phyloP scores from a whole-genome alignment of 2,888 invertebrate species.

The Diachrysia chrysitis region DNA sequence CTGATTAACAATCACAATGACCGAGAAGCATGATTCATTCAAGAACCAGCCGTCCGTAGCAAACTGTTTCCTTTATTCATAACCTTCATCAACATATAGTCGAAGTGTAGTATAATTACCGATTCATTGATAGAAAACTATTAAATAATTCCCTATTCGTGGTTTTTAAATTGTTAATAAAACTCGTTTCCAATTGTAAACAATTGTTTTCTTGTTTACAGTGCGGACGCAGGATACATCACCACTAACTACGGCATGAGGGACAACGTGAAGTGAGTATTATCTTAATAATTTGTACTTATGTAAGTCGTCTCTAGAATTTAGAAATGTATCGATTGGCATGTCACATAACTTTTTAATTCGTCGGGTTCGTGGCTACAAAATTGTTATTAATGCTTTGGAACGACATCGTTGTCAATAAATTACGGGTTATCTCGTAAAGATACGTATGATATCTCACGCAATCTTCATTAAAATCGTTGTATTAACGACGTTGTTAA shows the following conservation, averaged over 20 bases:
- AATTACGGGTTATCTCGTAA: slow-evolving; percentile 39
- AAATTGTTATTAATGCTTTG: slow-evolving; percentile 37
- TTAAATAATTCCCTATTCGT: slow-evolving; percentile 11
- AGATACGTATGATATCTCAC: slow-evolving; percentile 17
- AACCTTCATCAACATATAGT: slow-evolving; percentile 5
- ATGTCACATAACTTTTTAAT: slow-evolving; percentile 21
- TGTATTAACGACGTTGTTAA: slow-evolving; percentile 47
- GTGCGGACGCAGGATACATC: slow-evolving; percentile 83
- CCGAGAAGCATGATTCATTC: slow-evolving; percentile 64
- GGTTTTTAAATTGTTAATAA: not conserved
- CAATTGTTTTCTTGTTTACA: slow-evolving; percentile 68
- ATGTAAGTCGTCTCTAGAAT: not conserved
- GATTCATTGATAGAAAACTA: slow-evolving; percentile 13
- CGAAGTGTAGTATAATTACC: slow-evolving; percentile 4
- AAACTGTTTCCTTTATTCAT: slow-evolving; percentile 6
- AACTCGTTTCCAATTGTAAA: not conserved
- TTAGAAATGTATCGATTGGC: not conserved
- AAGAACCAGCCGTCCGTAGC: slow-evolving; percentile 61
- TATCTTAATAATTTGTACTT: not conserved
- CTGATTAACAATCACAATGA: slow-evolving; percentile 68
- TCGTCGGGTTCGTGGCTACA: slow-evolving; percentile 18
- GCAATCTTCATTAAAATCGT: slow-evolving; percentile 48
- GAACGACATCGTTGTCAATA: slow-evolving; percentile 26
- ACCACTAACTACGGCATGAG: slow-evolving; percentile 84
- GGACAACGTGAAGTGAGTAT: slow-evolving; percentile 84